These are phyloP conservation scores for Cuniculus paca DNA, from an alignment of 2,797 vertebrate genomes.

Conservation along the genomic window DNA sequence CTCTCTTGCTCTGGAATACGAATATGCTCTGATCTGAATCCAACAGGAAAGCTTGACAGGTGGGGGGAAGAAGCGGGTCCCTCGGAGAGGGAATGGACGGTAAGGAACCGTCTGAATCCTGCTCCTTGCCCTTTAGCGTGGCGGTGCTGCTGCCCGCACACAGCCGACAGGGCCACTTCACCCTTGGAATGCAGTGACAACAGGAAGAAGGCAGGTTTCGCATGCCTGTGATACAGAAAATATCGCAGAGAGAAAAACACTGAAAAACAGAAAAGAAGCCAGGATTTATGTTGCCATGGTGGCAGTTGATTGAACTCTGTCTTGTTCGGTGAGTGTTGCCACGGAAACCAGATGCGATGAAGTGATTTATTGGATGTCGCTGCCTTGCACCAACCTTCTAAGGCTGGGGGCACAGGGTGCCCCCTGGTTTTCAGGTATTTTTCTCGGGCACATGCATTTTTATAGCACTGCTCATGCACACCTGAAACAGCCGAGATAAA, in stretches of 20 bases:
- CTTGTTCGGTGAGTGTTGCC: neutral
- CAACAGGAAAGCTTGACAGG: slow-evolving; percentile 38
- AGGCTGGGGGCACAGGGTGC: neutral
- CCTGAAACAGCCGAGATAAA: neutral
- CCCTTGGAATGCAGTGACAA: accelerated
- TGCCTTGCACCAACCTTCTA: neutral
- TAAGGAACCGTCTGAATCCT: neutral
- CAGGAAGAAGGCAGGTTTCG: neutral
- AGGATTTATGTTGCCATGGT: slow-evolving; percentile 54
- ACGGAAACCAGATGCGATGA: slow-evolving; percentile 66
- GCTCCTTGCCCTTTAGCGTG: neutral
- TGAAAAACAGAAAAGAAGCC: neutral
- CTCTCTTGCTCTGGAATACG: slow-evolving; percentile 47
- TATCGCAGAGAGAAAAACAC: neutral
- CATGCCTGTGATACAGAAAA: neutral
- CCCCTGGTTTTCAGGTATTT: neutral
- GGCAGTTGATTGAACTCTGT: slow-evolving; percentile 36
- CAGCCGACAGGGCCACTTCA: neutral
- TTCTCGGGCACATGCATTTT: slow-evolving; percentile 11
- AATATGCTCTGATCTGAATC: slow-evolving; percentile 64
- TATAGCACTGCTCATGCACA: neutral
- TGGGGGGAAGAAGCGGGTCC: slow-evolving; percentile 1
- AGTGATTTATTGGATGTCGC: neutral
- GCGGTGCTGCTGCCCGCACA: accelerated
- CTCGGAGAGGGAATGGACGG: neutral